Conservation (phyloP, 1,140 invertebrate species). For the Leptinotarsa defecta region DNA sequence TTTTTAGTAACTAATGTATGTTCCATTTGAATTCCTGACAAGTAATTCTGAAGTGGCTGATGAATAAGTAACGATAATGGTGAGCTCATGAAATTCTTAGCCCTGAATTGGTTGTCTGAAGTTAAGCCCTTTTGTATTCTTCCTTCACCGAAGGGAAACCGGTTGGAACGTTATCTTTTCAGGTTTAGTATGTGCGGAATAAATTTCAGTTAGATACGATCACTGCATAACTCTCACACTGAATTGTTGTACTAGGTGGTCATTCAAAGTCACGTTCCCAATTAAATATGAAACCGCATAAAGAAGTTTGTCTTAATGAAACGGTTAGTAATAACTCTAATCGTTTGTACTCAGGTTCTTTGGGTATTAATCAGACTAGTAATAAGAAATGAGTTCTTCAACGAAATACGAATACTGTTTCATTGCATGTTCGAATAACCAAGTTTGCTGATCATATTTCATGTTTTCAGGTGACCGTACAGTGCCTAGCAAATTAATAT, state of each 20-base stretch:
- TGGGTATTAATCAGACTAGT: too few relatives aligned
- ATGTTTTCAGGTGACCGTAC: too few relatives aligned
- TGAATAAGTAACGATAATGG: not conserved
- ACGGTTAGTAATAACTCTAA: not conserved
- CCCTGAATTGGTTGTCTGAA: conserved; percentile 5
- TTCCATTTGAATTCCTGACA: not conserved
- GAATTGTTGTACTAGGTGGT: not conserved
- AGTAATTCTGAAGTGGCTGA: not conserved
- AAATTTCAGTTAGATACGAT: conserved; percentile 6
- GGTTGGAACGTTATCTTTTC: conserved; percentile 1
- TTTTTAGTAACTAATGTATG: too few relatives aligned
- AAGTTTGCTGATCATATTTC: too few relatives aligned
- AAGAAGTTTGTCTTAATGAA: not conserved
- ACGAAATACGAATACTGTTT: too few relatives aligned
- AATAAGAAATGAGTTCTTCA: too few relatives aligned
- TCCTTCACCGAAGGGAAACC: not conserved
- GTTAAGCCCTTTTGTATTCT: not conserved
- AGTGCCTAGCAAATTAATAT: too few relatives aligned
- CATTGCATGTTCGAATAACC: too few relatives aligned
- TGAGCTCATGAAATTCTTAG: conserved; percentile 3
- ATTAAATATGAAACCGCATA: not conserved
- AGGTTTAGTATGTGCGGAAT: conserved; percentile 5
- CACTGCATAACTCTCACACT: not conserved
- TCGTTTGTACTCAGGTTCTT: too few relatives aligned
- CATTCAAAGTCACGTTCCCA: not conserved